Base-by-base conservation (phyloP, 2,113 vertebrate species). In the Pteropus alecto region DNA sequence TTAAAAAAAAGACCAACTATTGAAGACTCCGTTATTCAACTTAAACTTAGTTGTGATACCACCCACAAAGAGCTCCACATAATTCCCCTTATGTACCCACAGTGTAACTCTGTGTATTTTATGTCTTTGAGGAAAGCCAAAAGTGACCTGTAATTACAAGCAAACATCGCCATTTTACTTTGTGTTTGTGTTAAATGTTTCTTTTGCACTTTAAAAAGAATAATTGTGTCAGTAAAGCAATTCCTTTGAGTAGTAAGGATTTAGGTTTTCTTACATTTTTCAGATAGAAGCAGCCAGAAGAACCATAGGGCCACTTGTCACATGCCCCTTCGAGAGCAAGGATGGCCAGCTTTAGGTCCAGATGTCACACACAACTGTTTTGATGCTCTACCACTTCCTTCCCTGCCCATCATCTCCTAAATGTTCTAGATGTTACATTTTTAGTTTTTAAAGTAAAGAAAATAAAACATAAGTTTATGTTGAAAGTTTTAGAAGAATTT, bases 151-250 rank as follows among this genome's bases (percentile, higher is more conserved):
- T 86, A 89, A 96, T 95, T 96, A 84, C 15, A 83, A 89, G 87
- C 30, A 78, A 95, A 61, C 33, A 61, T 83, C 6, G 16, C 22
- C 76, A 87, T 73, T 93, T 93, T 91, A 85, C 61, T 87, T 67
- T 87, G 43, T 84, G 56, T 73, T 87, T 87, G 51, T 60, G 88
- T 84, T 87, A 90, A 92, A 79, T 84, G 60, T 83, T 90, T 74
- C 74, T 94, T 83, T 90, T 93, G 83, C 46, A 82, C 65, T 81
- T 96, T 87, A 61, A 87, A 96, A 96, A 61, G 43, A 74, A 92
- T 61, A 56, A 56, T 35, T 95, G 43, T 68, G 86, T 67, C 81
- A 41, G 78, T 82, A 94, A 97, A 82, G 46, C 3, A 35, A 65
- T 87, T 79, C 26, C 26, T 89, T 74, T 82, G 35, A 67, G 38